These are phyloP conservation scores for Saccopteryx leptura DNA, from an alignment of 2,113 vertebrate species.

Conservation along the genomic window DNA sequence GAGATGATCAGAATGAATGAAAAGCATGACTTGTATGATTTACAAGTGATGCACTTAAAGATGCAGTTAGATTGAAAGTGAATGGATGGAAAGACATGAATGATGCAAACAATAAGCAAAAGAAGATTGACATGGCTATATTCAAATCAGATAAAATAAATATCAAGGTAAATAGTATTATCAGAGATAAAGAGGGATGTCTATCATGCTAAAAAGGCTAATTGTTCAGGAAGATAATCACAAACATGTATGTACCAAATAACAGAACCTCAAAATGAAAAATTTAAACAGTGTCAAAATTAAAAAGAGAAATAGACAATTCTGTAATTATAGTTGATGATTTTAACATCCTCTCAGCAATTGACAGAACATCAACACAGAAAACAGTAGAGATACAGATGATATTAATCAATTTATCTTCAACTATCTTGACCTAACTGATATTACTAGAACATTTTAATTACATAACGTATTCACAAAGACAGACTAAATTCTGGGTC, in stretches of 20 bases:
- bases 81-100: slow-evolving; percentile 19
- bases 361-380: neutral
- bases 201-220: neutral
- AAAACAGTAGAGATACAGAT: neutral
- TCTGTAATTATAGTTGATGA: neutral
- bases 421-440: neutral
- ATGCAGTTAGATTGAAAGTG: neutral
- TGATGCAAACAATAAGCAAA: neutral
- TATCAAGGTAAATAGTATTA: neutral
- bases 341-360: neutral
- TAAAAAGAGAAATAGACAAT: neutral
- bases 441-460: neutral
- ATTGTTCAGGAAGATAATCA: neutral
- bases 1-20: neutral
- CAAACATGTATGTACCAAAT: neutral
- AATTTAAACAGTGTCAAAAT: neutral
- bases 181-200: neutral
- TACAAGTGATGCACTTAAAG: neutral
- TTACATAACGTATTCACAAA: neutral
- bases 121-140: neutral
- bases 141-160: slow-evolving; percentile 31
- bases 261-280: neutral
- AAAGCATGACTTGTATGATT: neutral
- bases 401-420: neutral
- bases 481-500: neutral